phyloP scores from a whole-genome alignment of 1,140 invertebrate species.

The Mamestra configurata region DNA sequence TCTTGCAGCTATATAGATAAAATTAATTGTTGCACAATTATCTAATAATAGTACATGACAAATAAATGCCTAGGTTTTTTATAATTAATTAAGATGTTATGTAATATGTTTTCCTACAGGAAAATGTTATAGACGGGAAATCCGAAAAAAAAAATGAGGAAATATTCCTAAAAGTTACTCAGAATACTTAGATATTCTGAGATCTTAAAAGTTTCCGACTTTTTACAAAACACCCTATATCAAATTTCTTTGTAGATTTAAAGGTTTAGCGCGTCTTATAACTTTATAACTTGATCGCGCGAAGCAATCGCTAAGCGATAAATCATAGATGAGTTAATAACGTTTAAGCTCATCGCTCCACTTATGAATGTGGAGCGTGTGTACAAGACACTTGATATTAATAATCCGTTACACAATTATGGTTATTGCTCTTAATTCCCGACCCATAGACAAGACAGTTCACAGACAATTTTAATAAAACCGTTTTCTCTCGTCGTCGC shows the following conservation, averaged over 20 bases:
- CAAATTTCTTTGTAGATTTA: too few species aligned
- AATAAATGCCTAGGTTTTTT: not conserved
- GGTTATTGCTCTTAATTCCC: constrained; percentile 57
- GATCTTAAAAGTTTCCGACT: too few species aligned
- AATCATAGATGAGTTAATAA: constrained; percentile 32
- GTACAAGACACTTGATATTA: constrained; percentile 51
- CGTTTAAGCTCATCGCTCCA: constrained; percentile 39
- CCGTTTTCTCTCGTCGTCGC: not conserved
- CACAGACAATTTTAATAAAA: constrained; percentile 2
- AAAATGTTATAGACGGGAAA: too few species aligned
- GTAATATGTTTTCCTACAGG: not conserved
- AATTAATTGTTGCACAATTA: not conserved
- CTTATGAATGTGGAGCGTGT: constrained; percentile 39
- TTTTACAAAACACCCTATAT: too few species aligned
- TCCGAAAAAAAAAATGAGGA: too few species aligned
- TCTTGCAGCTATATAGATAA: not conserved
- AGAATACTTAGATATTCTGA: too few species aligned
- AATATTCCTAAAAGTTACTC: too few species aligned
- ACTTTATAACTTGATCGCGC: not conserved
- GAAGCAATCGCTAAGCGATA: constrained; percentile 5
- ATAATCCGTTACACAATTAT: constrained; percentile 59
- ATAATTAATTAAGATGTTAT: too few species aligned
- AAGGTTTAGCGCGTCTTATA: too few species aligned
- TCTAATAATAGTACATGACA: not conserved
- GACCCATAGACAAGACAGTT: not conserved